Evolutionary conservation across 2,888 invertebrate species (phyloP).

Genomic region (Nomada fabriciana): DNA sequence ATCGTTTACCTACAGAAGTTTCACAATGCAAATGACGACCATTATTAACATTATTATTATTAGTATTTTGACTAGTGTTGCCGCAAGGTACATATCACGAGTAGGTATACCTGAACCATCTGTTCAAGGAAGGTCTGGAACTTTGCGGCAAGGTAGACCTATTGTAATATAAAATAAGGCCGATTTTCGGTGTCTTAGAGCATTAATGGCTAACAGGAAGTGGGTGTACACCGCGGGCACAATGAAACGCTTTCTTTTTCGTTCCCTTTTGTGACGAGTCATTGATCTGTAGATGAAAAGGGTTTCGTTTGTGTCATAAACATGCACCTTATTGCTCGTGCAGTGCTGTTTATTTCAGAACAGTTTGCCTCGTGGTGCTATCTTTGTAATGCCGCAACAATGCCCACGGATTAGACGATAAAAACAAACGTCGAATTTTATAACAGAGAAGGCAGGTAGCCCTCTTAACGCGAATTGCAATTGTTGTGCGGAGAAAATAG

Average conservation of each 20-base stretch:
- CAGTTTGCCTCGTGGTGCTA: too few species aligned
- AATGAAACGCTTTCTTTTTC: conserved; percentile 15
- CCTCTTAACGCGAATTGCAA: too few species aligned
- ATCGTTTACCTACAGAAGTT: conserved; percentile 1
- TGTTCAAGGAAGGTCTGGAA: conserved; percentile 24
- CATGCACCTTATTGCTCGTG: too few species aligned
- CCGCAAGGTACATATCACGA: conserved; percentile 4
- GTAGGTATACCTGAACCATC: conserved; percentile 27
- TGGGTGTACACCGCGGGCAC: background rate
- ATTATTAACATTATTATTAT: conserved; percentile 5
- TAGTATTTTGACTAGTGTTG: too few species aligned
- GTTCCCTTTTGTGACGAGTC: background rate
- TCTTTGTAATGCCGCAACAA: too few species aligned
- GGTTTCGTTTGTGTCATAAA: background rate
- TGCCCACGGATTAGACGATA: too few species aligned
- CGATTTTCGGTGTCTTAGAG: conserved; percentile 30
- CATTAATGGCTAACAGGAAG: conserved; percentile 15
- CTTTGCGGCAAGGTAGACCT: conserved; percentile 35
- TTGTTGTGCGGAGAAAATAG: too few species aligned
- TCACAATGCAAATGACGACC: background rate
- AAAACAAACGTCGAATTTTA: too few species aligned
- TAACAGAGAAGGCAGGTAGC: too few species aligned
- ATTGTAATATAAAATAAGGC: conserved; percentile 44
- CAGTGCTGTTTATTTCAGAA: too few species aligned
- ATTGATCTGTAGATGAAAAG: background rate